phyloP scores from a whole-genome alignment of 2,113 vertebrate species.

The Zootoca vivipara region DNA sequence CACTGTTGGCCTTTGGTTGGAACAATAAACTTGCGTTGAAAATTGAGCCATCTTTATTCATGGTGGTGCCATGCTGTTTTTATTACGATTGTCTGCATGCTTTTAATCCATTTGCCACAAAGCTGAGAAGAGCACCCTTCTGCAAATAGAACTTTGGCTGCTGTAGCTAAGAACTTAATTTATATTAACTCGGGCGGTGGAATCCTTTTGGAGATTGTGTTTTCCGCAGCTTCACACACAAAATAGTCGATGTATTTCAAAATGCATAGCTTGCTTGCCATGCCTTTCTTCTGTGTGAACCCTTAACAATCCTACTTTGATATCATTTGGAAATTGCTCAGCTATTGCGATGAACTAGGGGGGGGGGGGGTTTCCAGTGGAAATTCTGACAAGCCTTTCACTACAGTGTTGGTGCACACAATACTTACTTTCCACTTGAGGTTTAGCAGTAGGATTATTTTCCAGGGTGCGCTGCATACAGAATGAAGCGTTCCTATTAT shows the following conservation, averaged over 20 bases:
- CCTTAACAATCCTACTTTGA: slow-evolving; percentile 10
- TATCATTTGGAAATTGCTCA: slow-evolving; percentile 30
- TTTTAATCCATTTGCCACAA: slow-evolving; percentile 12
- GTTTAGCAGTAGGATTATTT: slow-evolving; percentile 56
- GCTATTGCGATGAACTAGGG: not conserved
- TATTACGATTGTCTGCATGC: too few relatives aligned
- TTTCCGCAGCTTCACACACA: slow-evolving; percentile 22
- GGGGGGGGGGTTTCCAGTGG: slow-evolving; percentile 3
- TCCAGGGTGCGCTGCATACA: slow-evolving; percentile 29
- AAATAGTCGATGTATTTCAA: rapidly evolving
- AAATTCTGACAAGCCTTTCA: slow-evolving; percentile 48
- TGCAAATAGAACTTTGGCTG: not conserved
- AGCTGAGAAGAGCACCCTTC: slow-evolving; percentile 20
- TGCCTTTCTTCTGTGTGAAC: not conserved
- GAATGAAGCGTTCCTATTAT: not conserved
- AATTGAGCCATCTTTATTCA: too few relatives aligned
- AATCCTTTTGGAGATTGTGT: not conserved
- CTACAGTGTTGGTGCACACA: slow-evolving; percentile 21
- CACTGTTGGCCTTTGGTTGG: too few relatives aligned
- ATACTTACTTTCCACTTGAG: slow-evolving; percentile 53
- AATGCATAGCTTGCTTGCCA: not conserved
- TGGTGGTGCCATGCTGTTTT: too few relatives aligned
- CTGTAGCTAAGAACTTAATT: not conserved
- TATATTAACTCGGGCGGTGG: not conserved
- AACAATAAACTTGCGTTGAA: too few relatives aligned